These are phyloP conservation scores for Syngnathoides biaculeatus DNA, from an alignment of 2,113 vertebrate species.

Conservation along the genomic window DNA sequence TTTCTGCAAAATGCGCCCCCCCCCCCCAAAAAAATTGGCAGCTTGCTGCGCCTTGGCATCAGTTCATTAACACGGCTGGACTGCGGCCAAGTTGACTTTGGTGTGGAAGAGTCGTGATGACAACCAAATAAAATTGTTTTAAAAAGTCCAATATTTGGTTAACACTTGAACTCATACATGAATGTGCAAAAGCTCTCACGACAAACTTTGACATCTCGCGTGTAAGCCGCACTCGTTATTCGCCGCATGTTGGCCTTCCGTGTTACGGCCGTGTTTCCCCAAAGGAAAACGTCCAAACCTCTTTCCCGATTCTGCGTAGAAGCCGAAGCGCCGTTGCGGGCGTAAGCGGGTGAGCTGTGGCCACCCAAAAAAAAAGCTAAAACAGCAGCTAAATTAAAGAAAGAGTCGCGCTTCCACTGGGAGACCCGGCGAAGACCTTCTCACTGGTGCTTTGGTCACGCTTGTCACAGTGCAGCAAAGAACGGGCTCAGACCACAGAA, in stretches of 20 bases:
- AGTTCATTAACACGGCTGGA: no score
- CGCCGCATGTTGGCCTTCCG: neutral
- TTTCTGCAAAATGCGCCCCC: no score
- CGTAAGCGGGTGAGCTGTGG: constrained; percentile 52
- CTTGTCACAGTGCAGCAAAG: constrained; percentile 46
- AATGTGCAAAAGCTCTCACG: neutral
- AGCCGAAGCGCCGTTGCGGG: constrained; percentile 35
- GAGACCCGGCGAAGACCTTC: constrained; percentile 47
- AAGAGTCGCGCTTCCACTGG: constrained; percentile 58
- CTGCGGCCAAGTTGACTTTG: no score
- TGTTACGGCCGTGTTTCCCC: neutral
- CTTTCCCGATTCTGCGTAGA: constrained; percentile 32
- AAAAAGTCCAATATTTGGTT: no score
- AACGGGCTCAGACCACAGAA: constrained; percentile 48
- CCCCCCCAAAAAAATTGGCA: no score
- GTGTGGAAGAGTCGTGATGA: no score
- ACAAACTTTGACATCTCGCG: neutral
- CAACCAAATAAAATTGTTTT: no score
- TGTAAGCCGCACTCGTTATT: neutral
- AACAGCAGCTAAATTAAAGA: constrained; percentile 65
- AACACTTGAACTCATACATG: neutral
- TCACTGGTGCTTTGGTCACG: constrained; percentile 57
- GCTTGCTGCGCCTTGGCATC: no score
- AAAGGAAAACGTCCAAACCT: constrained; percentile 19
- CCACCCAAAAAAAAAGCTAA: no score